phyloP scores from a whole-genome alignment of 2,113 vertebrate genomes.

The Natator depressus region DNA sequence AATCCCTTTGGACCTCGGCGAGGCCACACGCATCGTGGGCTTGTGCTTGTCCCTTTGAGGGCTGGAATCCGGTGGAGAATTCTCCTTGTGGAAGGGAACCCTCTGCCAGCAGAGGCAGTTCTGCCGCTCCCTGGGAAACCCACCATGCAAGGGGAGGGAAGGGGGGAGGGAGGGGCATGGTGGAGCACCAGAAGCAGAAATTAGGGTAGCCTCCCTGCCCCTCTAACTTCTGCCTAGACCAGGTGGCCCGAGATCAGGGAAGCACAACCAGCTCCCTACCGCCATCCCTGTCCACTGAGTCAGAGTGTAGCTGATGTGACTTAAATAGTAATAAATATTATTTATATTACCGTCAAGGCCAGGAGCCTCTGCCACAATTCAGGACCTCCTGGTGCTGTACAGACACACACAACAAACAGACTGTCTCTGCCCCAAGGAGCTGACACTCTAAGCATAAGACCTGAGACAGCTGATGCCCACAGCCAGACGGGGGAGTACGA shows the following conservation, averaged over 20 bases:
- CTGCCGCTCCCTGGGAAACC: background rate
- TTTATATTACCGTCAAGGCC: too few species aligned
- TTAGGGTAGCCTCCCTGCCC: too few species aligned
- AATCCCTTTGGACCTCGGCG: accelerated
- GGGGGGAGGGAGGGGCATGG: background rate
- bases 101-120: background rate
- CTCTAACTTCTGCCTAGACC: background rate
- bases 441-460: background rate
- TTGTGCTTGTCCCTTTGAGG: background rate
- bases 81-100: background rate
- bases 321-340: too few species aligned
- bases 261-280: background rate
- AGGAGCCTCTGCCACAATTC: too few species aligned
- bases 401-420: background rate
- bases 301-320: background rate
- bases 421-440: background rate
- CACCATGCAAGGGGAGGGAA: background rate
- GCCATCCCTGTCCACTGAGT: background rate
- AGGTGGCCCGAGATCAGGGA: background rate
- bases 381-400: too few species aligned
- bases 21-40: background rate
- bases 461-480: background rate
- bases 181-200: background rate
- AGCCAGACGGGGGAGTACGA: background rate
- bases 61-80: background rate